phyloP scores from a whole-genome alignment of 2,888 invertebrate genomes.

The Apantesis nais region DNA sequence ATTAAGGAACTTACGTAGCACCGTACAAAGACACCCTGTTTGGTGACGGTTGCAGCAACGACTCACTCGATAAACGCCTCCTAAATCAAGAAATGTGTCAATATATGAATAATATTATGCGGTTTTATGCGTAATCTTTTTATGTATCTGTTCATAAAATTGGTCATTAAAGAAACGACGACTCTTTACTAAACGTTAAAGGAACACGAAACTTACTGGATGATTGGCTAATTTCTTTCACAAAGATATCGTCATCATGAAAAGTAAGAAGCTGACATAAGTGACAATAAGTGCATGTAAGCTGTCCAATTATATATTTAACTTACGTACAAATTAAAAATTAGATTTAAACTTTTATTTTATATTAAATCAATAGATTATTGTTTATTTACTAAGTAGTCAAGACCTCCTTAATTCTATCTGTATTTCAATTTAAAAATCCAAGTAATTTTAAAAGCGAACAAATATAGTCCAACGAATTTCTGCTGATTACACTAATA shows the following conservation, averaged over 20 bases:
- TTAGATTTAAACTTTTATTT: no score
- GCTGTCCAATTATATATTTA: neutral
- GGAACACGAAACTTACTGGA: neutral
- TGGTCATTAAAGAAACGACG: neutral
- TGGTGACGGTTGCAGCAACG: slow-evolving; percentile 24
- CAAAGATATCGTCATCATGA: neutral
- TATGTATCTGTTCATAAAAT: neutral
- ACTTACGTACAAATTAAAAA: no score
- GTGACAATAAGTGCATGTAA: neutral
- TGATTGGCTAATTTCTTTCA: neutral
- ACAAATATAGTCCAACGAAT: no score
- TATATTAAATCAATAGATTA: no score
- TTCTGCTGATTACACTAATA: no score
- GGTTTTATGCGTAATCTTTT: neutral
- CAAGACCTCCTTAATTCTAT: no score
- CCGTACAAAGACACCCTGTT: slow-evolving; percentile 42
- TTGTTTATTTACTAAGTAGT: no score
- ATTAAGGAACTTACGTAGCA: slow-evolving; percentile 51
- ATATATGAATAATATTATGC: neutral
- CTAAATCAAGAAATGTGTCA: slow-evolving; percentile 37
- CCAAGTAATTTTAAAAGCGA: no score
- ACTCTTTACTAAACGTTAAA: neutral
- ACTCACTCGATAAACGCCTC: slow-evolving; percentile 44
- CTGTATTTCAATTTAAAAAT: no score
- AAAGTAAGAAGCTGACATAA: neutral